Percentiles rank a stretch among this genome's conserved stretches.
Conservation (phyloP, 2,888 invertebrate species). For the Hyposoter didymator region DNA sequence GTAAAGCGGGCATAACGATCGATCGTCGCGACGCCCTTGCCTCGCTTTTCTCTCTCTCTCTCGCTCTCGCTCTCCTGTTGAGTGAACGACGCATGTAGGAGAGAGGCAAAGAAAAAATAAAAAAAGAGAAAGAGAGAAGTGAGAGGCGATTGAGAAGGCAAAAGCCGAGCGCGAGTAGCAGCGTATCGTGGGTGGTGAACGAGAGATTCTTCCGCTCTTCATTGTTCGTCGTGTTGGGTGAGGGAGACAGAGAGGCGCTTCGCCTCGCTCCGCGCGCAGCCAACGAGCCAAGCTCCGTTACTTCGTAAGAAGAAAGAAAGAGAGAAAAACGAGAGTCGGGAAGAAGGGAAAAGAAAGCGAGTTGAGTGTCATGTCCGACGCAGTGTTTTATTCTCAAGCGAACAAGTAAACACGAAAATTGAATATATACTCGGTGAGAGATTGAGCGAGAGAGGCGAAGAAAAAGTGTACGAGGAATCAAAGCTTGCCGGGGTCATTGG, state of each 20-base stretch:
- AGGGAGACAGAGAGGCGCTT: slow-evolving; percentile 23
- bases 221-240: slow-evolving; percentile 47
- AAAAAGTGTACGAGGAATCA: slow-evolving; percentile 39
- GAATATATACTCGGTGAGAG: background rate
- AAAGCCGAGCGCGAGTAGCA: slow-evolving; percentile 1
- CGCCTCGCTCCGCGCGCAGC: slow-evolving; percentile 33
- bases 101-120: slow-evolving; percentile 37
- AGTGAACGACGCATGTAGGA: slow-evolving; percentile 23
- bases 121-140: slow-evolving; percentile 22
- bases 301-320: slow-evolving; percentile 48
- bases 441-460: background rate
- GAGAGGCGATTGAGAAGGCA: slow-evolving; percentile 39
- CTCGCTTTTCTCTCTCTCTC: slow-evolving; percentile 27
- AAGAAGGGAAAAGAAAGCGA: slow-evolving; percentile 7
- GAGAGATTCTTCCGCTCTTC: slow-evolving; percentile 57
- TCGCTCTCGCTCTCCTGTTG: slow-evolving; percentile 2
- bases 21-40: slow-evolving; percentile 68
- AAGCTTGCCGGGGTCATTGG: slow-evolving; percentile 57
- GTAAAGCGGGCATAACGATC: slow-evolving; percentile 61
- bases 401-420: slow-evolving; percentile 4
- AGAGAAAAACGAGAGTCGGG: background rate
- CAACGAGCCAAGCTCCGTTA: slow-evolving; percentile 64
- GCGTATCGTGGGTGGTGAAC: slow-evolving; percentile 61
- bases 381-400: background rate
- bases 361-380: slow-evolving; percentile 13